These are phyloP conservation scores for Malthinus seriepunctatus DNA, from an alignment of 2,888 invertebrate species.

Conservation along the genomic window DNA sequence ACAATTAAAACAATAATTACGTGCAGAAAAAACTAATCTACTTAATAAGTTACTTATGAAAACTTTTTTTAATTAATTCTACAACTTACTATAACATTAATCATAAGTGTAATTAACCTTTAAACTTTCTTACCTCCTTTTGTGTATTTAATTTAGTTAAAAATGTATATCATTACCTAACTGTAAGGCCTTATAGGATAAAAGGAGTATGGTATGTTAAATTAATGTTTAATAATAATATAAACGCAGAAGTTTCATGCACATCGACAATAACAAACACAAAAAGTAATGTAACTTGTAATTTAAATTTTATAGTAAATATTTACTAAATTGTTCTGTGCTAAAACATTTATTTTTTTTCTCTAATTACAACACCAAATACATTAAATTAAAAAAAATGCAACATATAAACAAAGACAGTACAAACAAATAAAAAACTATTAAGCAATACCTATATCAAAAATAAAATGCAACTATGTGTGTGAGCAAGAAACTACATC, in stretches of 20 bases:
- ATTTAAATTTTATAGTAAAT: background rate
- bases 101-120: too few relatives aligned
- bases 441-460: constrained; percentile 15
- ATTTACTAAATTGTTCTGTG: background rate
- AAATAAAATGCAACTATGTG: constrained; percentile 14
- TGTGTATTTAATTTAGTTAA: too few relatives aligned
- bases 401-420: constrained; percentile 6
- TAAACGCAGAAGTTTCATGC: constrained; percentile 28
- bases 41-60: too few relatives aligned
- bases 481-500: constrained; percentile 17
- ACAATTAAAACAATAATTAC: too few relatives aligned
- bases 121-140: too few relatives aligned
- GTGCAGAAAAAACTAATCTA: too few relatives aligned
- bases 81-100: too few relatives aligned
- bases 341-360: constrained; percentile 16
- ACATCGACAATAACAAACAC: constrained; percentile 40
- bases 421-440: constrained; percentile 8
- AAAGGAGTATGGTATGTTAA: constrained; percentile 23
- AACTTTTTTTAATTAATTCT: too few relatives aligned
- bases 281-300: constrained; percentile 27
- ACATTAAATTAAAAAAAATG: constrained; percentile 8
- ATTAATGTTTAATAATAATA: constrained; percentile 17
- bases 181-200: constrained; percentile 11
- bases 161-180: background rate
- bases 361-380: constrained; percentile 9